Evolutionary conservation across 2,888 invertebrate species (phyloP).

Genomic region (Melangyna quadrimaculata): DNA sequence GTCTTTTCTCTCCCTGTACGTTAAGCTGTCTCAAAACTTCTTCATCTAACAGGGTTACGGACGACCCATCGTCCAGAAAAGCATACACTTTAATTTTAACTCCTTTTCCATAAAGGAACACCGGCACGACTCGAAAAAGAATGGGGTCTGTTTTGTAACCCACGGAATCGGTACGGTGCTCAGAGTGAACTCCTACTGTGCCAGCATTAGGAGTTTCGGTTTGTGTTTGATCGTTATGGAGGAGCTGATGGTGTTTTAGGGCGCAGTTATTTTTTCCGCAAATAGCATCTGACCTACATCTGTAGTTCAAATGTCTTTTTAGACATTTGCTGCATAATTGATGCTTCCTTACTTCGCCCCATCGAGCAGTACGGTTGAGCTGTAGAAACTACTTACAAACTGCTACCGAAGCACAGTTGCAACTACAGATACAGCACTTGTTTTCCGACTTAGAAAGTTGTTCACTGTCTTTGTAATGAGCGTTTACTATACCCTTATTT

Average conservation of each 20-base stretch:
- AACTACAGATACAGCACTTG: slow-evolving; percentile 20
- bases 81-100: no score
- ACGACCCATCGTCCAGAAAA: no score
- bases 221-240: slow-evolving; percentile 4
- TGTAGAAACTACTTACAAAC: slow-evolving; percentile 1
- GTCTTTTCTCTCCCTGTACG: not conserved
- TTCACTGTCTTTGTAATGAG: not conserved
- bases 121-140: not conserved
- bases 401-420: not conserved
- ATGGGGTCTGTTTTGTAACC: no score
- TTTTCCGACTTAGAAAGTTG: not conserved
- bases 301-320: not conserved
- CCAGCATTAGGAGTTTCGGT: not conserved
- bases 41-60: not conserved
- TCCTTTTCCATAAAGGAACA: not conserved
- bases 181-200: no score
- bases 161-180: no score
- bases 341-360: slow-evolving; percentile 26
- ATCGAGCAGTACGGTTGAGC: not conserved
- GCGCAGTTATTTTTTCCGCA: slow-evolving; percentile 25
- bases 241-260: slow-evolving; percentile 11
- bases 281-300: slow-evolving; percentile 3
- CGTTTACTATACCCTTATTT: not conserved
- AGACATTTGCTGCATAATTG: slow-evolving; percentile 10
- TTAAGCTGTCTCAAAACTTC: not conserved